These are phyloP conservation scores for Lomographa bimaculata DNA, from an alignment of 2,888 invertebrate species.

Conservation along the genomic window DNA sequence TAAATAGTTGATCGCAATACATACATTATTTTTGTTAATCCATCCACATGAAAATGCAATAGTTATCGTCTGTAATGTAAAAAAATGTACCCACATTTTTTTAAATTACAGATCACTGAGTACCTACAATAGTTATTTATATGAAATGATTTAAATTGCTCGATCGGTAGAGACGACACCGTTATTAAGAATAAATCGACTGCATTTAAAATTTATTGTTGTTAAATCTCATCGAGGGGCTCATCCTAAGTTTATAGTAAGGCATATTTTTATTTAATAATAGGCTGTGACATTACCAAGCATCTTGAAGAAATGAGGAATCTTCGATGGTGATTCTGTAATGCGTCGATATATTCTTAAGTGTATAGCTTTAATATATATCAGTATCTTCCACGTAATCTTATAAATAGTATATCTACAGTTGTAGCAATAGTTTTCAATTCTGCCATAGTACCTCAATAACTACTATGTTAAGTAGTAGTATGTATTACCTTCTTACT, in stretches of 20 bases:
- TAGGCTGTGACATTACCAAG: conserved; percentile 37
- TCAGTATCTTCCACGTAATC: conserved; percentile 76
- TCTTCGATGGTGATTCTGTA: conserved; percentile 17
- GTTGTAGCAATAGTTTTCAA: conserved; percentile 73
- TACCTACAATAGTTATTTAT: conserved; percentile 74
- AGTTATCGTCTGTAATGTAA: conserved; percentile 51
- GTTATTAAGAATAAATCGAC: conserved; percentile 67
- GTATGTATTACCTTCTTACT: conserved; percentile 47
- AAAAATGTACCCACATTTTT: conserved; percentile 15
- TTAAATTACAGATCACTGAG: conserved; percentile 44
- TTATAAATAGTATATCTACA: conserved; percentile 52
- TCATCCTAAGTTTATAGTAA: conserved; percentile 26
- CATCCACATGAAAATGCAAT: conserved; percentile 83
- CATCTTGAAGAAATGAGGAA: conserved; percentile 26
- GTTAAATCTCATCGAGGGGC: conserved; percentile 16
- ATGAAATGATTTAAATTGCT: conserved; percentile 70
- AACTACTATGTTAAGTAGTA: conserved; percentile 56
- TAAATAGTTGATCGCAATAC: conserved; percentile 78
- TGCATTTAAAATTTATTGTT: conserved; percentile 36
- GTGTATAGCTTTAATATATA: conserved; percentile 79
- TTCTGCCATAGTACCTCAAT: conserved; percentile 79
- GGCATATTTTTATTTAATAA: conserved; percentile 33
- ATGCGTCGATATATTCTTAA: conserved; percentile 70
- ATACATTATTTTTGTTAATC: conserved; percentile 69
- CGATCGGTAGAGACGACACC: conserved; percentile 52